Conservation (phyloP, 2,113 vertebrate species). For the Siniperca knerii region DNA sequence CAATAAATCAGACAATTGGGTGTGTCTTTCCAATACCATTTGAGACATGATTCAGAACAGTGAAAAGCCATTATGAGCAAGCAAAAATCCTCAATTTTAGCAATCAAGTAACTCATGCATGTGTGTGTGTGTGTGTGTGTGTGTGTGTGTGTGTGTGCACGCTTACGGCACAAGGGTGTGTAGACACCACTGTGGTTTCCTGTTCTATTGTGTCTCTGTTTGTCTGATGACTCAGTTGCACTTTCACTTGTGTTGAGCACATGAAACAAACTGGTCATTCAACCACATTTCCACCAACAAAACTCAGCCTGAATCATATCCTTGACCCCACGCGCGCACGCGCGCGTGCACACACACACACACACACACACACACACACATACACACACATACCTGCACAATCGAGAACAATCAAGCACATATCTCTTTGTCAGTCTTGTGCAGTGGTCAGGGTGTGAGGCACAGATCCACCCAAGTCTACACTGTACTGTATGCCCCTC, state of each 20-base stretch:
- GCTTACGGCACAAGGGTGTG: constrained; percentile 35
- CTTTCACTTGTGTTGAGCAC: constrained; percentile 66
- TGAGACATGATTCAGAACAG: constrained; percentile 63
- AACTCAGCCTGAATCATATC: constrained; percentile 69
- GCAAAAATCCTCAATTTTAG: constrained; percentile 35
- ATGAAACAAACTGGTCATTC: constrained; percentile 64
- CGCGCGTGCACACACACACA: constrained; percentile 5
- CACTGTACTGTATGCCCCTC: neutral
- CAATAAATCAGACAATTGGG: constrained; percentile 36
- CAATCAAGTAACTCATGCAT: constrained; percentile 17
- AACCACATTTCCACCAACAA: constrained; percentile 42
- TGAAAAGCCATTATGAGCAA: constrained; percentile 45
- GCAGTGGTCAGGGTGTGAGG: neutral
- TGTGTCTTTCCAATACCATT: constrained; percentile 27
- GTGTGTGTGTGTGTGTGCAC: constrained; percentile 15
- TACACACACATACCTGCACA: neutral
- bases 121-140: constrained; percentile 6
- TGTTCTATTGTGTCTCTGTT: constrained; percentile 67
- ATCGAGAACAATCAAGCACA: constrained; percentile 10
- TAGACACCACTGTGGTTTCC: constrained; percentile 63
- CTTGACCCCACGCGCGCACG: constrained; percentile 33
- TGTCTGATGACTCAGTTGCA: constrained; percentile 75
- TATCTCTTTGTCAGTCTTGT: constrained; percentile 16
- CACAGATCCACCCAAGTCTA: constrained; percentile 19
- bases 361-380: constrained; percentile 14